Evolutionary conservation across 2,888 invertebrate genomes (phyloP).

Genomic region (Merodon equestris): DNA sequence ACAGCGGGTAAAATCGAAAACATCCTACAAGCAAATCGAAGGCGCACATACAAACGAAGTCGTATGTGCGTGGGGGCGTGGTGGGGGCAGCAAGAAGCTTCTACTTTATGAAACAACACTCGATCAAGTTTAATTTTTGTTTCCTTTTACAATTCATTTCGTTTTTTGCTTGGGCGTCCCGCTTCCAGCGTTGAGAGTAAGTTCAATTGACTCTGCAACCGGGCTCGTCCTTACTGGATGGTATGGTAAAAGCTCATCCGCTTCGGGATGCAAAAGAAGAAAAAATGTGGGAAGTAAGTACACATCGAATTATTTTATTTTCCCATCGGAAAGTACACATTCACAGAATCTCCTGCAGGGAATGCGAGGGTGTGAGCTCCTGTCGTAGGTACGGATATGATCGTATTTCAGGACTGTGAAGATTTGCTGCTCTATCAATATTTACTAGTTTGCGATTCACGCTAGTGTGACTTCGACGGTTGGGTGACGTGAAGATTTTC

Average conservation of each 20-base stretch:
- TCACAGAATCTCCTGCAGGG: constrained; percentile 1
- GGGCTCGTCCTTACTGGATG: too few species aligned
- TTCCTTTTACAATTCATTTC: constrained; percentile 35
- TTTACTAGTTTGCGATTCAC: constrained; percentile 55
- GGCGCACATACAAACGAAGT: constrained; percentile 14
- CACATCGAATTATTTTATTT: constrained; percentile 55
- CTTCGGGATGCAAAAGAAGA: constrained; percentile 23
- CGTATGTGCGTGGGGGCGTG: too few species aligned
- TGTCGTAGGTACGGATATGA: constrained; percentile 21
- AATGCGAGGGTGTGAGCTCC: too few species aligned
- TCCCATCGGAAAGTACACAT: constrained; percentile 42
- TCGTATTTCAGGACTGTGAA: constrained; percentile 24
- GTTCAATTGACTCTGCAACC: too few species aligned
- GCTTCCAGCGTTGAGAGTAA: too few species aligned
- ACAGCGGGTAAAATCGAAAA: constrained; percentile 38
- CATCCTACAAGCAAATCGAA: constrained; percentile 45
- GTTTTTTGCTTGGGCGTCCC: neutral
- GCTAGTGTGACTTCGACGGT: neutral
- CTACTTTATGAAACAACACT: constrained; percentile 55
- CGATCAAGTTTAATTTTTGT: constrained; percentile 45
- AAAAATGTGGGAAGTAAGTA: constrained; percentile 42
- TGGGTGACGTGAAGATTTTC: too few species aligned
- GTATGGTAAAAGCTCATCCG: constrained; percentile 6
- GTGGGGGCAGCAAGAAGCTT: constrained; percentile 37
- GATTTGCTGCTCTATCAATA: constrained; percentile 40